Percentiles rank a stretch among this genome's conserved stretches.
These are phyloP conservation scores for Nephrocerus scutellatus DNA, from an alignment of 2,888 invertebrate genomes.

Conservation along the genomic window DNA sequence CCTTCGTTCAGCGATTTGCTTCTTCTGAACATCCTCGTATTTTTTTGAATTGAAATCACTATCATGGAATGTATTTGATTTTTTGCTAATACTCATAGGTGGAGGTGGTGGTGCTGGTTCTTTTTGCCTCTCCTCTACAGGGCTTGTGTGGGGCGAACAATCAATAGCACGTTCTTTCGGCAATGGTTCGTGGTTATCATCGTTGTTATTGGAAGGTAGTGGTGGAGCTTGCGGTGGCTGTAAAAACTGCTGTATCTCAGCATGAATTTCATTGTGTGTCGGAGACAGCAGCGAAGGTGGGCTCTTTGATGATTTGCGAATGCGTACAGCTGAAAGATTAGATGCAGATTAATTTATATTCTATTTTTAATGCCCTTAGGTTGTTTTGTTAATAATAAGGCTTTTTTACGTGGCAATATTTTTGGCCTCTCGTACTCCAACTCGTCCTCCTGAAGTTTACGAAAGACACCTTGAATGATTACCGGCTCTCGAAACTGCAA, in stretches of 20 bases:
- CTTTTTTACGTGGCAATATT: slow-evolving; percentile 38
- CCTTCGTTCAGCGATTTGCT: slow-evolving; percentile 6
- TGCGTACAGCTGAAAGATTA: slow-evolving; percentile 28
- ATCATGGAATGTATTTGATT: too few relatives aligned
- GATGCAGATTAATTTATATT: too few relatives aligned
- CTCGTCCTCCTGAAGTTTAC: slow-evolving; percentile 37
- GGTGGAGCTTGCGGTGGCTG: slow-evolving; percentile 21
- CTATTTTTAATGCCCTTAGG: too few relatives aligned
- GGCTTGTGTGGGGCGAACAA: too few relatives aligned
- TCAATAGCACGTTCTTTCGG: too few relatives aligned
- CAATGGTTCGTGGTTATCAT: slow-evolving; percentile 9
- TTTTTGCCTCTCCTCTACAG: too few relatives aligned
- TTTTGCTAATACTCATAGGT: too few relatives aligned
- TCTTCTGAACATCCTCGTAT: slow-evolving; percentile 2
- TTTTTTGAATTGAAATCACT: too few relatives aligned
- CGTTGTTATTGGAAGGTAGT: slow-evolving; percentile 16
- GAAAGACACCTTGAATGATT: slow-evolving; percentile 40
- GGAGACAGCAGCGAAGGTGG: slow-evolving; percentile 19
- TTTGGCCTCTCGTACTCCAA: slow-evolving; percentile 33
- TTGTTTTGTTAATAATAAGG: too few relatives aligned
- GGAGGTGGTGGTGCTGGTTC: slow-evolving; percentile 1
- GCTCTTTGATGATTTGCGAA: slow-evolving; percentile 22
- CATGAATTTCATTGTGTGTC: slow-evolving; percentile 6
- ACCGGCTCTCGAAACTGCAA: slow-evolving; percentile 36
- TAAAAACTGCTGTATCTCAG: too few relatives aligned